Percentiles rank a stretch among this genome's conserved stretches.
Evolutionary conservation across 2,113 vertebrate species (phyloP).

Genomic region (Semicossyphus pulcher): DNA sequence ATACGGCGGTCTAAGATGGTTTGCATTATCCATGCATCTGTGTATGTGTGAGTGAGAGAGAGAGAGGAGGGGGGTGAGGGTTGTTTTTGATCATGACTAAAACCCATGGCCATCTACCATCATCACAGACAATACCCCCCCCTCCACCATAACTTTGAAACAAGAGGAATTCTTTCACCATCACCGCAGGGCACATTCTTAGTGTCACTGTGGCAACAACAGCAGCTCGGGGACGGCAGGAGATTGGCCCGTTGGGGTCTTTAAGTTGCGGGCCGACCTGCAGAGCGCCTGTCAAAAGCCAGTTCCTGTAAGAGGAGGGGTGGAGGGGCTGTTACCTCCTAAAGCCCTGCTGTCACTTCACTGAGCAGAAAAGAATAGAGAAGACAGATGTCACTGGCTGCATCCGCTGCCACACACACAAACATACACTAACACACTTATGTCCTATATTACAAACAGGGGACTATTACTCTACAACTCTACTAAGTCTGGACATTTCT

Average conservation of each 20-base stretch:
- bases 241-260: slow-evolving; percentile 54
- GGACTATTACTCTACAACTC: background rate
- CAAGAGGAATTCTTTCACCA: slow-evolving; percentile 69
- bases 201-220: slow-evolving; percentile 72
- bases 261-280: slow-evolving; percentile 56
- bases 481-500: background rate
- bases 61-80: slow-evolving; percentile 2
- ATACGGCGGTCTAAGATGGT: slow-evolving; percentile 32
- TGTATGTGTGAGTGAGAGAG: slow-evolving; percentile 19
- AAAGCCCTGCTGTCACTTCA: slow-evolving; percentile 68
- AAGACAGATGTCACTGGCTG: slow-evolving; percentile 61
- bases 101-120: slow-evolving; percentile 66
- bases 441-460: background rate
- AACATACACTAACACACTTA: background rate
- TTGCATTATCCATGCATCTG: slow-evolving; percentile 46
- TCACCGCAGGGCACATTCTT: slow-evolving; percentile 76
- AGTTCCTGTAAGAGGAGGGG: slow-evolving; percentile 70
- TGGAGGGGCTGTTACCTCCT: slow-evolving; percentile 37
- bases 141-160: slow-evolving; percentile 44
- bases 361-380: slow-evolving; percentile 58
- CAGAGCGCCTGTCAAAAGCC: slow-evolving; percentile 68
- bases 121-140: slow-evolving; percentile 58
- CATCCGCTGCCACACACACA: slow-evolving; percentile 13
- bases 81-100: slow-evolving; percentile 67
- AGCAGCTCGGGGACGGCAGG: slow-evolving; percentile 47